Evolutionary conservation across 2,888 invertebrate species (phyloP), one percentile per base, ranked within the genome.

Genomic region (Blomia tropicalis): DNA sequence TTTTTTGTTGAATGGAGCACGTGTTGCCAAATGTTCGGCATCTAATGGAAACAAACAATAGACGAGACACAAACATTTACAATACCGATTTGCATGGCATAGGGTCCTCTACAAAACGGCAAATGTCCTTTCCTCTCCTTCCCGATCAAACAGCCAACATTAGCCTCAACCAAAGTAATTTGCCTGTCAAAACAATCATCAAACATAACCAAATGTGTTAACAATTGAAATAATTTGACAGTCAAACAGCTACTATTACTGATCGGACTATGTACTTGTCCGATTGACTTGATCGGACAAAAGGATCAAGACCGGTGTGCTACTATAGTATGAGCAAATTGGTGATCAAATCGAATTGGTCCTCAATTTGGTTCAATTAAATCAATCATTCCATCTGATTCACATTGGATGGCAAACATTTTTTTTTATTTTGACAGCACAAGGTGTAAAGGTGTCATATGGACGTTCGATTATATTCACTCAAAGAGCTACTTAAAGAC

Each of bases 301-400:
- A n/a, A n/a, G n/a, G n/a, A n/a, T n/a, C n/a, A n/a, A n/a, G n/a
- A n/a, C n/a, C n/a, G n/a, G 17, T 36, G 36, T 36, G 36, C 36
- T 11, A 7, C 17, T 7, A 19, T n/a, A 47, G 22, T 47, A n/a
- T 19, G 51, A 7, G 14, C 51, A 11, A 11, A 14, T 19, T n/a
- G 14, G 7, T 19, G 51, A 47, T 47, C 51, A n/a, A n/a, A 47
- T 11, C 51, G 51, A 47, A 47, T 47, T n/a, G 22, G 14, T 11
- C n/a, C 51, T n/a, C 51, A 47, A 47, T 47, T 47, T 47, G 51
- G 51, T 47, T n/a, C 51, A 47, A 47, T 47, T 47, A 47, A 47
- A 47, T 47, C 51, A 47, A 47, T 47, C 51, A 47, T 22, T 47
- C 51, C n/a, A n/a, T n/a, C 51, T 47, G 51, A 14, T 19, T 22